A percentile compares a stretch with the other conserved stretches of the same genome.
These are phyloP conservation scores for Pararge aegeria DNA, from an alignment of 1,140 invertebrate species.

Conservation along the genomic window DNA sequence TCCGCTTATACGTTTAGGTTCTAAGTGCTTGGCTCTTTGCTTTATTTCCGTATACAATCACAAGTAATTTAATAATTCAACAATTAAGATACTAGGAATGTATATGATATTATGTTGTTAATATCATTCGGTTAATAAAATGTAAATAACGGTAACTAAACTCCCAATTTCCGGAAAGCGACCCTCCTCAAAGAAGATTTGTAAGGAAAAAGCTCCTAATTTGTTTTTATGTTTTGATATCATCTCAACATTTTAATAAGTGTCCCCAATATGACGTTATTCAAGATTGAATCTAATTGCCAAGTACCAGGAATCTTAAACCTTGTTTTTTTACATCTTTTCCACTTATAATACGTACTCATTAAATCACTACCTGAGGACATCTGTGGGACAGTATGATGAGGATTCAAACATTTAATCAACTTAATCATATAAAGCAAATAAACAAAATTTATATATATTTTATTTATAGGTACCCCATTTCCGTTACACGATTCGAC, in stretches of 20 bases:
- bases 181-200: slow-evolving; percentile 63
- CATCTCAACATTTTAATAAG: slow-evolving; percentile 27
- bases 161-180: slow-evolving; percentile 22
- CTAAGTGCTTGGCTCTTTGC: too few relatives aligned
- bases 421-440: too few relatives aligned
- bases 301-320: neutral
- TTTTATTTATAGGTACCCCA: too few relatives aligned
- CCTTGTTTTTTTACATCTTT: neutral
- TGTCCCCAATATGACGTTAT: slow-evolving; percentile 3
- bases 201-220: slow-evolving; percentile 54
- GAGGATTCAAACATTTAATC: too few relatives aligned
- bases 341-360: too few relatives aligned
- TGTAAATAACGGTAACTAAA: slow-evolving; percentile 10
- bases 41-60: too few relatives aligned
- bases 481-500: neutral
- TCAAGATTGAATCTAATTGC: neutral
- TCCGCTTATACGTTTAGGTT: too few relatives aligned
- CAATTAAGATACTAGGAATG: neutral
- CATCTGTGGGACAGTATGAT: too few relatives aligned
- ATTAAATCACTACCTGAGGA: too few relatives aligned
- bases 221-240: slow-evolving; percentile 53
- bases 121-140: neutral
- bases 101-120: neutral
- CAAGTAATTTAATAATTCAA: neutral
- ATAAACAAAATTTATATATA: too few relatives aligned